Base-by-base conservation (phyloP, 2,888 invertebrate species). In the Ferrisia virgata region DNA sequence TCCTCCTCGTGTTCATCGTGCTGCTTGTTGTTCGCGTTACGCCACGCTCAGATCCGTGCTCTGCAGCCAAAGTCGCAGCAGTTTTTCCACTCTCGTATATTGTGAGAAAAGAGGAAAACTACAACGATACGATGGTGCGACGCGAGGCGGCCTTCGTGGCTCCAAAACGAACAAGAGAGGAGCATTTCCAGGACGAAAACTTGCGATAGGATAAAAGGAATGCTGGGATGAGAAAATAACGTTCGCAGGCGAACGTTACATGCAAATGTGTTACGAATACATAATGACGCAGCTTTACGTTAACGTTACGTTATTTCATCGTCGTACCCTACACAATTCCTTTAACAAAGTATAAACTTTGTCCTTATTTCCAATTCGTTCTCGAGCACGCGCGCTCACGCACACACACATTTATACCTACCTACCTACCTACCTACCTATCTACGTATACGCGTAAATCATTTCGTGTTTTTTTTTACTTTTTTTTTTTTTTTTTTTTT, bases 191-290 rank as follows among this genome's bases (percentile, higher is more conserved):
- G 28, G 28, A 64, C 28, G 64, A 28, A 64, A 76, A 36, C 33
- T 76, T 76, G 72, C 72, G 36, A 76, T 76, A 18, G 33, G 72
- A 76, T 76, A 76, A 76, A 76, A 76, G 72, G 72, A 76, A 76
- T 76, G 72, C 28, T 8, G 72, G 15, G 72, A 76, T 76, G 72
- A 76, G 72, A 76, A 76, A 76, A 76, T 76, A 76, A 76, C 36
- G 72, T 76, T 76, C 33, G 72, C 36, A 9, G 31, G 72, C 72
- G 72, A 76, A 76, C 72, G 72, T 76, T 76, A 76, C 72, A 76
- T 76, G 72, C 72, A 80, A 80, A 80, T 80, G 80, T 80, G 80
- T 80, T 80, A 80, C 80, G 80, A 80, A 80, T 80, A 80, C 80
- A 43, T 80, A 43, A 80, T 80, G 80, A 80, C 80, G 80, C 28